Evolutionary conservation across 2,888 invertebrate species (phyloP).

Genomic region (Deilephila elpenor): DNA sequence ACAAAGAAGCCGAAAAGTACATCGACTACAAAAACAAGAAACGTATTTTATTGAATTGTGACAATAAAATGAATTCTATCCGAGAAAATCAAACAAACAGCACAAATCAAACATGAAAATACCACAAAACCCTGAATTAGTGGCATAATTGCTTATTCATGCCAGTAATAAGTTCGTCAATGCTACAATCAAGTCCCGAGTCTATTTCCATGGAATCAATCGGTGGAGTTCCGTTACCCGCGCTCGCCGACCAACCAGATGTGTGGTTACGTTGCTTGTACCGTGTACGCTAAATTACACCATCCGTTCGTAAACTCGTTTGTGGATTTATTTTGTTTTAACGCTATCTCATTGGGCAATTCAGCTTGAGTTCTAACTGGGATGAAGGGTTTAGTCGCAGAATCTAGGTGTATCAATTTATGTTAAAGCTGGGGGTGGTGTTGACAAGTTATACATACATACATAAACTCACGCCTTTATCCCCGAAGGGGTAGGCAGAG

Average conservation of each 20-base stretch:
- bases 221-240: conserved; percentile 50
- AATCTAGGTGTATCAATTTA: neutral
- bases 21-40: neutral
- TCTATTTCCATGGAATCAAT: conserved; percentile 49
- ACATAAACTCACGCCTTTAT: too few species aligned
- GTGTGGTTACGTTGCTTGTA: conserved; percentile 20
- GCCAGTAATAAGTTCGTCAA: conserved; percentile 13
- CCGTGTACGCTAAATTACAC: conserved; percentile 1
- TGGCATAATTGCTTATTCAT: conserved; percentile 7
- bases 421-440: neutral
- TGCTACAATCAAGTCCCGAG: neutral
- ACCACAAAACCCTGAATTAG: neutral
- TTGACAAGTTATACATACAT: too few species aligned
- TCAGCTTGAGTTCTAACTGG: neutral
- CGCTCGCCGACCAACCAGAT: conserved; percentile 23
- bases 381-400: too few species aligned
- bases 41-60: neutral
- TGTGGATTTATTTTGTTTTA: conserved; percentile 1
- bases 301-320: conserved; percentile 4
- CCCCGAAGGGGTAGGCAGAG: too few species aligned
- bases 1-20: neutral
- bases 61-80: neutral
- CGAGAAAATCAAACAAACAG: neutral
- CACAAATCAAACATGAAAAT: neutral
- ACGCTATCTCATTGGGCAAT: neutral